Percentiles rank a stretch among this genome's conserved stretches.
Conservation (phyloP, 2,888 invertebrate species). For the Tanytarsus gracilentus region DNA sequence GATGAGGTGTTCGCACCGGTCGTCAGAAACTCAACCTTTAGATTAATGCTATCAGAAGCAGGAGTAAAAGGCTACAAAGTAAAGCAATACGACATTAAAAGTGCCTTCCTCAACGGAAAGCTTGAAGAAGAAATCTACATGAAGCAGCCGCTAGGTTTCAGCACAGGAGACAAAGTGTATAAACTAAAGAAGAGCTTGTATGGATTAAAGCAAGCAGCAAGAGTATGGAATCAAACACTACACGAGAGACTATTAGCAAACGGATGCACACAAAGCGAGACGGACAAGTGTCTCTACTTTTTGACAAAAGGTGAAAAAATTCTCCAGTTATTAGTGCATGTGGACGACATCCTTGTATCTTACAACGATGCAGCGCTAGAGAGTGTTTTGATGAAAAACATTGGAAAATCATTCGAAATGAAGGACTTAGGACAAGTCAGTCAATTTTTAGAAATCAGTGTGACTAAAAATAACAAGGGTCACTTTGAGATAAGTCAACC, state of each 20-base stretch:
- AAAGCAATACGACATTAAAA: conserved; percentile 32
- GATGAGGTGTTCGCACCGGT: conserved; percentile 36
- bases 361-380: conserved; percentile 1
- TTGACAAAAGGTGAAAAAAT: conserved; percentile 1
- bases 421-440: conserved; percentile 28
- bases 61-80: conserved; percentile 29
- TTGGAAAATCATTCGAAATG: conserved; percentile 27
- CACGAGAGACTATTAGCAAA: conserved; percentile 31
- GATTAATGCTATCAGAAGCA: neutral
- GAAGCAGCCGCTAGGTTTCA: conserved; percentile 30
- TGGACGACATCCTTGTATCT: conserved; percentile 30
- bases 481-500: conserved; percentile 19
- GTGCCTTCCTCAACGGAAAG: conserved; percentile 32
- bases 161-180: conserved; percentile 30
- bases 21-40: conserved; percentile 29
- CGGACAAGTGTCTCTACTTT: conserved; percentile 29
- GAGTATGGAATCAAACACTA: conserved; percentile 33
- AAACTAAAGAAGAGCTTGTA: conserved; percentile 32
- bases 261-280: conserved; percentile 30
- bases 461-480: conserved; percentile 10
- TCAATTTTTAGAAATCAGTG: conserved; percentile 29
- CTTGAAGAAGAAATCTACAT: conserved; percentile 32
- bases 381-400: neutral
- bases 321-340: conserved; percentile 28
- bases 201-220: conserved; percentile 33